Percentiles rank a stretch among this genome's conserved stretches.
phyloP scores from a whole-genome alignment of 2,113 vertebrate species.

The Austrofundulus limnaeus region DNA sequence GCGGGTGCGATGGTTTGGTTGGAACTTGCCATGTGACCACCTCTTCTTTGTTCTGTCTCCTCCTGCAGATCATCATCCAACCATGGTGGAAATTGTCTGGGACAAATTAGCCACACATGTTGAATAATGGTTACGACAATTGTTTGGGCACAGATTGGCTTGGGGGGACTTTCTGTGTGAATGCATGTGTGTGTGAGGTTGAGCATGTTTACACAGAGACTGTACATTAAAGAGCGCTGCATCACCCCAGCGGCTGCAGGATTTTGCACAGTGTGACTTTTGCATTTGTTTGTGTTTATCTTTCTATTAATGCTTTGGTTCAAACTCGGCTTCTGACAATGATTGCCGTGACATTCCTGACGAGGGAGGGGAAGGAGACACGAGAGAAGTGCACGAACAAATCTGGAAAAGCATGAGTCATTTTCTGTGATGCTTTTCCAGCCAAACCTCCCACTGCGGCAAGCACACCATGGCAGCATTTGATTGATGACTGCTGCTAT shows the following conservation, averaged over 20 bases:
- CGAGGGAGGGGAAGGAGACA: slow-evolving; percentile 51
- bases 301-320: slow-evolving; percentile 17
- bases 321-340: slow-evolving; percentile 24
- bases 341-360: slow-evolving; percentile 59
- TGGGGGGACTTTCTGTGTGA: slow-evolving; percentile 12
- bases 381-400: slow-evolving; percentile 39
- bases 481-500: slow-evolving; percentile 62
- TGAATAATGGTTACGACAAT: slow-evolving; percentile 65
- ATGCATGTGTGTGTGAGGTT: not conserved
- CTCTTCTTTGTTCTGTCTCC: slow-evolving; percentile 56
- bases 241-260: slow-evolving; percentile 1
- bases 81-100: slow-evolving; percentile 63
- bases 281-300: slow-evolving; percentile 33
- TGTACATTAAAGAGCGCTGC: not conserved
- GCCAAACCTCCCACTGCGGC: slow-evolving; percentile 45
- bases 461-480: slow-evolving; percentile 48
- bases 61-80: slow-evolving; percentile 53
- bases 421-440: slow-evolving; percentile 68
- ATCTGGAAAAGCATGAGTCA: slow-evolving; percentile 60
- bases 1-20: slow-evolving; percentile 59
- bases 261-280: not conserved
- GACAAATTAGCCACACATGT: slow-evolving; percentile 73
- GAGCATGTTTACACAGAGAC: not conserved
- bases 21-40: slow-evolving; percentile 48
- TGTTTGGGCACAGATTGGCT: slow-evolving; percentile 62